A percentile compares a stretch with the other conserved stretches of the same genome.
Conservation (phyloP, 1,140 invertebrate species). For the Lordiphosa collinella region DNA sequence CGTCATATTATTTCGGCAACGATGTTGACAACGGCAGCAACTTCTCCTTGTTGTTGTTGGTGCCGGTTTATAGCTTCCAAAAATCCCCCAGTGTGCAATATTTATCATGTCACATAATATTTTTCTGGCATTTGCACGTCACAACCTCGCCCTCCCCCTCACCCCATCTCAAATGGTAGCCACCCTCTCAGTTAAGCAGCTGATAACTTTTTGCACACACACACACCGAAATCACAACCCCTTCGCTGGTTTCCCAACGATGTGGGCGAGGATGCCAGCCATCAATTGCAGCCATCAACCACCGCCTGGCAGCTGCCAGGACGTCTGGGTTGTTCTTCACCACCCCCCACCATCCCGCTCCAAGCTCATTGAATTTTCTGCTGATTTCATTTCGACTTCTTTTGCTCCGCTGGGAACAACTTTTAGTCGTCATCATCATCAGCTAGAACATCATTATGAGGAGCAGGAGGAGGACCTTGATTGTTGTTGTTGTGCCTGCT, state of each 20-base stretch:
- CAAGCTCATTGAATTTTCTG: constrained; percentile 74
- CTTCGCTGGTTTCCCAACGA: constrained; percentile 38
- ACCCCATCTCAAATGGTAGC: neutral
- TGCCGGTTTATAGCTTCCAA: constrained; percentile 27
- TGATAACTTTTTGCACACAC: constrained; percentile 60
- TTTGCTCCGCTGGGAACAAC: constrained; percentile 75
- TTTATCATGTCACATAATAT: constrained; percentile 78
- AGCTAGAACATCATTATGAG: neutral
- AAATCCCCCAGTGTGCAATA: constrained; percentile 65
- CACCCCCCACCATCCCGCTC: neutral
- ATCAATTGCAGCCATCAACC: constrained; percentile 76
- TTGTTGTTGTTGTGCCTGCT: constrained; percentile 41
- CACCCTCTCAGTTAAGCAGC: constrained; percentile 51
- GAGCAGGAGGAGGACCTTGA: neutral
- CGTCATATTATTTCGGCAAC: constrained; percentile 77
- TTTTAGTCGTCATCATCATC: constrained; percentile 36
- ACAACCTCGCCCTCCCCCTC: constrained; percentile 19
- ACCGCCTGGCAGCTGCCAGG: too few species aligned
- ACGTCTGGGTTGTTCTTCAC: constrained; percentile 7
- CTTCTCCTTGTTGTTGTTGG: neutral
- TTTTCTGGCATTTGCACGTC: constrained; percentile 77
- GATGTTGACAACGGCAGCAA: constrained; percentile 53
- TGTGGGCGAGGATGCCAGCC: constrained; percentile 57
- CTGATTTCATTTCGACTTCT: constrained; percentile 78
- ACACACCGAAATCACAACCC: constrained; percentile 60